A percentile compares a stretch with the other conserved stretches of the same genome.
Conservation (phyloP, 2,113 vertebrate species). For the Miniopterus natalensis region DNA sequence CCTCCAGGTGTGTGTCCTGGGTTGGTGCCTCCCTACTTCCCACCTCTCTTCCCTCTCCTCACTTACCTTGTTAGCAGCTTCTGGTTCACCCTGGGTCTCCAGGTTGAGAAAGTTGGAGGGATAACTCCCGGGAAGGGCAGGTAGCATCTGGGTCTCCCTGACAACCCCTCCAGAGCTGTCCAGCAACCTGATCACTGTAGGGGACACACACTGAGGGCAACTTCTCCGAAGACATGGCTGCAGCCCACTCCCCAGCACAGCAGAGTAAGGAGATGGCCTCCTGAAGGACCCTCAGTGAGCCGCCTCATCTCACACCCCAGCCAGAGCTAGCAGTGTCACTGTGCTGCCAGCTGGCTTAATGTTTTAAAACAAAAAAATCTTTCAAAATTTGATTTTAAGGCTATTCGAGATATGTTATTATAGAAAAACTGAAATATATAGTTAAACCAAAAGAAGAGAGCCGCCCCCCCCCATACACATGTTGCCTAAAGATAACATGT, state of each 20-base stretch:
- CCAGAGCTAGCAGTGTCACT: neutral
- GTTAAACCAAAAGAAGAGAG: neutral
- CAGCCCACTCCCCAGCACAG: neutral
- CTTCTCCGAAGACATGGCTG: neutral
- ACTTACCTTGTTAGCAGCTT: neutral
- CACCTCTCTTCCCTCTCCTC: neutral
- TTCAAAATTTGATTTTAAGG: conserved; percentile 16
- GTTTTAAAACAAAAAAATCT: neutral
- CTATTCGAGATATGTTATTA: neutral
- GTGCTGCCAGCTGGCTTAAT: neutral
- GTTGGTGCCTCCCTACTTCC: neutral
- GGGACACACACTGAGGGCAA: neutral
- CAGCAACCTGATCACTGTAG: neutral
- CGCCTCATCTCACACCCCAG: neutral
- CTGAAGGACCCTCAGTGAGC: neutral
- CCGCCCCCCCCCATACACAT: neutral
- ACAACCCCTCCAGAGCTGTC: neutral
- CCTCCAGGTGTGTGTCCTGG: neutral
- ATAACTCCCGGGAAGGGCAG: neutral
- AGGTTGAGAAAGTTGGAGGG: neutral
- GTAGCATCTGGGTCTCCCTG: neutral
- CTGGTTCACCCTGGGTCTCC: neutral
- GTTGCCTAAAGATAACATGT: neutral
- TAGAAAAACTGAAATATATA: conserved; percentile 2
- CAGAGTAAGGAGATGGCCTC: neutral